Evolutionary conservation across 2,797 vertebrate species (phyloP).

Genomic region (Momotus momota): DNA sequence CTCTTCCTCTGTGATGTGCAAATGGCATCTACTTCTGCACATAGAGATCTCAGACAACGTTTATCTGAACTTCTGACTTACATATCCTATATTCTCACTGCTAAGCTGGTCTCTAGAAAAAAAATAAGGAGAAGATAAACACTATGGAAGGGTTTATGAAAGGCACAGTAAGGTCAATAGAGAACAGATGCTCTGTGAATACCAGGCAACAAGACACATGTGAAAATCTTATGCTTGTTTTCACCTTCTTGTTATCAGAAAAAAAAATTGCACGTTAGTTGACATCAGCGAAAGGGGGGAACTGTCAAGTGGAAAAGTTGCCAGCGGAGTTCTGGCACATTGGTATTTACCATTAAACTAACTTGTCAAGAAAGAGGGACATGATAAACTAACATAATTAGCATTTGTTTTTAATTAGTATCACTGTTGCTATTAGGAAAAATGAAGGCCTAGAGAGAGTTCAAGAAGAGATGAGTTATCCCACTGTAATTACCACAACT

Average conservation of each 20-base stretch:
- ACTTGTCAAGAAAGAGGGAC: neutral
- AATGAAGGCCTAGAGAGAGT: constrained; percentile 61
- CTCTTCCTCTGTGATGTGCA: neutral
- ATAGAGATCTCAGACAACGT: neutral
- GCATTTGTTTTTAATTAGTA: constrained; percentile 68
- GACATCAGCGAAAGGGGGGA: neutral
- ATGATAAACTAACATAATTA: constrained; percentile 66
- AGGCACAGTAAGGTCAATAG: neutral
- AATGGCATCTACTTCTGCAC: neutral
- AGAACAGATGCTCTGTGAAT: neutral
- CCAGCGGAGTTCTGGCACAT: neutral
- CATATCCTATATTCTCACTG: neutral
- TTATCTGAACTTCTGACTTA: neutral
- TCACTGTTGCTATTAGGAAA: constrained; percentile 60
- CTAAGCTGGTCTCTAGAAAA: neutral
- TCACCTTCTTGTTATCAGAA: neutral
- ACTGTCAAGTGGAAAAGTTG: neutral
- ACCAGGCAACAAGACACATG: neutral
- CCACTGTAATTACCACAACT: constrained; percentile 68
- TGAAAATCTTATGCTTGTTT: neutral
- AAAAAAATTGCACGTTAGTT: neutral
- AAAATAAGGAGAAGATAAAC: neutral
- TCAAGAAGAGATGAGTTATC: constrained; percentile 62
- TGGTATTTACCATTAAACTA: constrained; percentile 11
- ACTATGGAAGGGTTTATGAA: neutral